Evolutionary conservation across 2,888 invertebrate genomes (phyloP), one percentile per base, ranked within the genome.

Genomic region (Sminthurinus aureus): DNA sequence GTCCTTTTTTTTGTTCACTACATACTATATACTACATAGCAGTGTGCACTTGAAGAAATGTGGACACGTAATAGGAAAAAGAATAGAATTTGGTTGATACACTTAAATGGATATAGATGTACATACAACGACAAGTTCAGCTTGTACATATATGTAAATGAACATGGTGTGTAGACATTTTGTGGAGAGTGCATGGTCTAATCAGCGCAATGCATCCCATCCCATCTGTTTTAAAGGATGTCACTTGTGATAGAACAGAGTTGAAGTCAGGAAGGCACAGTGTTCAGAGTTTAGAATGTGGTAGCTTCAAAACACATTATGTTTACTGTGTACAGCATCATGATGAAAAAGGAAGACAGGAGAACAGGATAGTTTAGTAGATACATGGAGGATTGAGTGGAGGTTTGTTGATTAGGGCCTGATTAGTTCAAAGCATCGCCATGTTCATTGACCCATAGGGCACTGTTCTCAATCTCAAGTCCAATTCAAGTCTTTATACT

Each of bases 391-490:
- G 71, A 38, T 69, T 51, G 80, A 52, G 80, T 52, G 58, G 79
- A 83, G 79, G 66, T 73, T 38, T 83, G 71, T 26, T 83, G 79
- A 83, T 79, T 84, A 73, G 85, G 77, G 79, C 75, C 79, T 85
- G 84, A 84, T 85, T 83, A 84, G 75, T 85, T 77, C 78, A 38
- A 38, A 38, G 38, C 38, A 38, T 80, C 38, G 38, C 77, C 81
- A 83, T 85, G 85, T 85, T 83, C 85, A 85, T 85, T 85, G 85
- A 85, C 85, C 85, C 85, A 78, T 79, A 75, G 85, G 85, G 85
- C 81, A 75, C 76, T 83, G 83, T 75, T 80, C 83, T 83, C 83
- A 80, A 80, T 83, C 69, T 81, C 20, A 71, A 80, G 80, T 80
- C 52, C 58, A 80, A 71, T 80, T 80, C 71, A 80, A 80, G 51